Evolutionary conservation across 2,797 vertebrate species (phyloP), one percentile per base, ranked within the genome.

Genomic region (Trematomus bernacchii): DNA sequence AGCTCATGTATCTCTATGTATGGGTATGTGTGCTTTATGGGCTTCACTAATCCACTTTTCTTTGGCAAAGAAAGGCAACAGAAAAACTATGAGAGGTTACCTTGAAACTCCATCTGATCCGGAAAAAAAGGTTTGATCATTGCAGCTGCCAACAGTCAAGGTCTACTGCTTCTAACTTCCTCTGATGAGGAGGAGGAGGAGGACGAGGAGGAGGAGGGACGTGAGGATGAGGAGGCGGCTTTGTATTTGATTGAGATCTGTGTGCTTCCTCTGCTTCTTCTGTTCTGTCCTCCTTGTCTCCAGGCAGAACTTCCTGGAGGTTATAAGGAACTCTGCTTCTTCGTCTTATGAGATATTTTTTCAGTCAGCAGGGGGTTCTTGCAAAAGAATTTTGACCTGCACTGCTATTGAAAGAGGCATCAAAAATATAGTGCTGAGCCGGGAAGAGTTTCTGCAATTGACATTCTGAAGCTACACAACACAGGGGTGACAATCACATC

Each of bases 201-300:
- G 13, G 61, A 68, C 59, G 75, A 66, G 55, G 23, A 63, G 19
- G 30, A 33, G n/a, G 30, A 33, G 30, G n/a, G 74, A 70, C 18
- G 42, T 44, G 68, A 72, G 6, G 5, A 85, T 55, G 47, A 52
- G 63, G 13, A 55, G n/a, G n/a, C n/a, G 62, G 66, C 43, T 71
- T 72, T 76, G 53, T 51, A 50, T 77, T 76, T 77, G 50, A 69
- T 89, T 71, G 71, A 73, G 8, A 37, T 53, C 54, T 53, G 48
- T 82, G 42, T 69, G 52, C 30, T 46, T 61, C 47, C 27, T 70
- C 11, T 59, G 30, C 33, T 14, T 71, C 10, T 54, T 30, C 57
- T 60, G n/a, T 53, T 12, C 23, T 52, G 42, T 51, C 37, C 37
- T 33, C 30, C 4, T 43, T 40, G 14, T 46, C 59, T 23, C 59